phyloP scores from a whole-genome alignment of 2,888 invertebrate genomes.

The Nymphalis c-album region DNA sequence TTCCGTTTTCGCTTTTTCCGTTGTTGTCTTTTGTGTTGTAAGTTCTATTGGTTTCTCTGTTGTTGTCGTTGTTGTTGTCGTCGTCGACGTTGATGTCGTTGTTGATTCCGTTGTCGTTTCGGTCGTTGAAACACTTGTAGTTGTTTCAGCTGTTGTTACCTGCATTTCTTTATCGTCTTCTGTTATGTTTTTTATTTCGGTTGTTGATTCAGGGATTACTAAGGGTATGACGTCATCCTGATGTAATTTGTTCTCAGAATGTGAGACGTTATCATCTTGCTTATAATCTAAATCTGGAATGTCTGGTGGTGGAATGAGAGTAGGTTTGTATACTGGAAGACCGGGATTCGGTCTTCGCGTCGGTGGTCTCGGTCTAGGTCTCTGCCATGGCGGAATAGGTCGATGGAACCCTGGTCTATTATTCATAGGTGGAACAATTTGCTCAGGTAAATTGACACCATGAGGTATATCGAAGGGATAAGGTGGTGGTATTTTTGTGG shows the following conservation, averaged over 20 bases:
- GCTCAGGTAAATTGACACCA: conserved; percentile 87
- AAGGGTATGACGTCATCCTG: conserved; percentile 46
- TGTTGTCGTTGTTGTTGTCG: conserved; percentile 44
- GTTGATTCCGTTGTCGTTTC: conserved; percentile 28
- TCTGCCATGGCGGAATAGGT: conserved; percentile 85
- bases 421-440: conserved; percentile 84
- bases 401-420: conserved; percentile 83
- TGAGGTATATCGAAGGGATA: conserved; percentile 89
- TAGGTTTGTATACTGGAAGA: conserved; percentile 84
- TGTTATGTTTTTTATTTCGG: conserved; percentile 42
- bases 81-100: conserved; percentile 39
- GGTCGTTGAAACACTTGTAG: conserved; percentile 46
- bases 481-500: conserved; percentile 83
- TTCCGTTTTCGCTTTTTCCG: conserved; percentile 51
- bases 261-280: conserved; percentile 65
- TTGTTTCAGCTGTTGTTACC: conserved; percentile 49
- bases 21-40: conserved; percentile 46
- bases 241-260: conserved; percentile 65
- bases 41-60: conserved; percentile 48
- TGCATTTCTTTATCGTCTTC: conserved; percentile 55
- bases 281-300: conserved; percentile 60
- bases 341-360: conserved; percentile 78
- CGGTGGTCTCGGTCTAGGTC: conserved; percentile 82
- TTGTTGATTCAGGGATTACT: conserved; percentile 48
- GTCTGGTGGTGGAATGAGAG: conserved; percentile 74